Evolutionary conservation across 2,888 invertebrate species (phyloP), one percentile per base, ranked within the genome.

Genomic region (Leptothorax acervorum): DNA sequence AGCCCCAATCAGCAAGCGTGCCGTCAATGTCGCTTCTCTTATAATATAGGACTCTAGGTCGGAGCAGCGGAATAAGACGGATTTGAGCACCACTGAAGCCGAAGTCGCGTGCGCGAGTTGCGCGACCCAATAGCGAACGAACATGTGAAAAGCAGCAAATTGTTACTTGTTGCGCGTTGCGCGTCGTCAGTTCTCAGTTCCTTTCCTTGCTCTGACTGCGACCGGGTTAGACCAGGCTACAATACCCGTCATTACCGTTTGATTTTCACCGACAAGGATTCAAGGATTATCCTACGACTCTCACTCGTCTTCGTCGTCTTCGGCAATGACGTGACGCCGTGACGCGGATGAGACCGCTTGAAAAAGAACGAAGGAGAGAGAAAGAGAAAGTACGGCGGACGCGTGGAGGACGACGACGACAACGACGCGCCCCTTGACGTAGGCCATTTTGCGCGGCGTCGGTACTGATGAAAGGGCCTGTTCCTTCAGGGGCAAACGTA

Each of bases 351-450:
- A 68, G 48, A 39, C 9, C 8, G 31, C 3, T 3, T 8, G 31
- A 23, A 23, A 23, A 28, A 3, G 39, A 71, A 66, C 11, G n/a
- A 31, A 11, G 4, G 6, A 48, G n/a, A n/a, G 31, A 42, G 8
- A n/a, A 11, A 51, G 35, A 55, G 18, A 23, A 42, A 45, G 45
- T 45, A 35, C 12, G 39, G 18, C 23, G n/a, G 42, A 48, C 39
- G 78, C 45, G 55, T 70, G 78, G 57, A 70, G 35, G 42, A 45
- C 18, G 3, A 31, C 31, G 31, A 31, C 39, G 62, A 88, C 23
- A 62, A 88, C 89, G 92, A 92, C 90, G 92, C 92, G 93, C 93
- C 93, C 93, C 93, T 93, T 93, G 89, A 89, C 90, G 88, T 93
- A 93, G 93, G 93, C 93, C 93, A 93, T 93, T 92, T 93, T 93